phyloP scores from a whole-genome alignment of 2,113 vertebrate species.

The Pelodiscus sinensis region DNA sequence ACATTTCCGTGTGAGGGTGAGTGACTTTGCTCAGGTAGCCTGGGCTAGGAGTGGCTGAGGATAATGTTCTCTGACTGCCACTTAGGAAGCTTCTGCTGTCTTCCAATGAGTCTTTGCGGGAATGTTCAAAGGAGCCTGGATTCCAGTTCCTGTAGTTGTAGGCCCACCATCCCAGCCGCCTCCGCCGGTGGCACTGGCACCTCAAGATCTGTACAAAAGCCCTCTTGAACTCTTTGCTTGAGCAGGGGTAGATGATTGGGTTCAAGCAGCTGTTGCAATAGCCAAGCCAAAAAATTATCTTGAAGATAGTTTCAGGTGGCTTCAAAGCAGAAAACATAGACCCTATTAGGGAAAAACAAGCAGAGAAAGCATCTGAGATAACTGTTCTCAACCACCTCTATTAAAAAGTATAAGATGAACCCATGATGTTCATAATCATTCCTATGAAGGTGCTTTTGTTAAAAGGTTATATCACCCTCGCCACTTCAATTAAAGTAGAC shows the following conservation, averaged over 20 bases:
- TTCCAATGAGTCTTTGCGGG: conserved; percentile 85
- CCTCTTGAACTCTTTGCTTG: conserved; percentile 97
- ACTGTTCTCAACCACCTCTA: background rate
- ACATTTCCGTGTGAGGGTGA: conserved; percentile 81
- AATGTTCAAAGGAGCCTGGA: conserved; percentile 83
- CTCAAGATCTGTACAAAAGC: conserved; percentile 93
- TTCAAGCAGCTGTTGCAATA: conserved; percentile 99
- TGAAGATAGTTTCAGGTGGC: conserved; percentile 90
- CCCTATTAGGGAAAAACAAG: conserved; percentile 76
- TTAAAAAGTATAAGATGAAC: background rate
- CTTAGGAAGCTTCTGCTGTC: conserved; percentile 88
- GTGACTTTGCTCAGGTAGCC: conserved; percentile 82
- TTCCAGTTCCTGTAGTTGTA: conserved; percentile 91
- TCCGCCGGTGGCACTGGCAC: conserved; percentile 89
- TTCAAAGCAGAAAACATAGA: conserved; percentile 91
- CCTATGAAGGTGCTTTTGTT: background rate
- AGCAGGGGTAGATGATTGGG: conserved; percentile 98
- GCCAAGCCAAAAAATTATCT: conserved; percentile 97
- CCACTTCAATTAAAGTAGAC: background rate
- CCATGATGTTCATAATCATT: background rate
- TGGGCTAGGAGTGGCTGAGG: conserved; percentile 82
- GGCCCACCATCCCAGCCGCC: conserved; percentile 83
- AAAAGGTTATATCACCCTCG: background rate
- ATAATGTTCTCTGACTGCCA: conserved; percentile 89
- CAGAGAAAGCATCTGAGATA: conserved; percentile 27